Conservation (phyloP, 1,140 invertebrate species). For the Drosophila nigrodunni region DNA sequence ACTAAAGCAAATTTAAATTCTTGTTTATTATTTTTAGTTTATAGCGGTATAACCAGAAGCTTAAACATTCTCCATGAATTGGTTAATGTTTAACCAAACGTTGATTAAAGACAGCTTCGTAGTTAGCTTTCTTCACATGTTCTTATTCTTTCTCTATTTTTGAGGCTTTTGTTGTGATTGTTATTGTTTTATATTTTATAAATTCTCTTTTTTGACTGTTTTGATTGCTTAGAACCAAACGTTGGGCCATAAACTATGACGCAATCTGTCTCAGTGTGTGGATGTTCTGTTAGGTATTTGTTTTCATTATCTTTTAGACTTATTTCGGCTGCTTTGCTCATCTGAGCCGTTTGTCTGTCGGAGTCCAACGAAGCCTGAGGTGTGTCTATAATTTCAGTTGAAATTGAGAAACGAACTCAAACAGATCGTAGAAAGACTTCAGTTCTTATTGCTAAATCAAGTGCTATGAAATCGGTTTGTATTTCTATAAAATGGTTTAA, state of each 20-base stretch:
- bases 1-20: not conserved
- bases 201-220: slow-evolving; percentile 18
- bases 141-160: slow-evolving; percentile 13
- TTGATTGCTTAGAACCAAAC: slow-evolving; percentile 53
- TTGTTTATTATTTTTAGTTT: slow-evolving; percentile 7
- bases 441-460: slow-evolving; percentile 2
- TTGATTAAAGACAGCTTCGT: slow-evolving; percentile 9
- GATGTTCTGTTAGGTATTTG: slow-evolving; percentile 60
- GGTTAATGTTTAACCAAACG: not conserved
- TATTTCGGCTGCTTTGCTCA: slow-evolving; percentile 73
- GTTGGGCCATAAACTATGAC: slow-evolving; percentile 73
- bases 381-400: slow-evolving; percentile 49
- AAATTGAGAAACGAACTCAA: slow-evolving; percentile 35
- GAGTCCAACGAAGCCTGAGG: slow-evolving; percentile 17
- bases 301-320: slow-evolving; percentile 66
- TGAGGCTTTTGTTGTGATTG: not conserved
- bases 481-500: not conserved
- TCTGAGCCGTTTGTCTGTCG: slow-evolving; percentile 31
- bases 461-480: slow-evolving; percentile 56
- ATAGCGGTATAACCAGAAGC: not conserved
- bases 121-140: slow-evolving; percentile 45
- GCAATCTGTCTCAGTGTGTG: slow-evolving; percentile 52
- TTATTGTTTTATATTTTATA: not conserved
- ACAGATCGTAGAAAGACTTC: slow-evolving; percentile 29
- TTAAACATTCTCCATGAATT: not conserved